phyloP scores from a whole-genome alignment of 2,888 invertebrate species.

The Thymelicus sylvestris region DNA sequence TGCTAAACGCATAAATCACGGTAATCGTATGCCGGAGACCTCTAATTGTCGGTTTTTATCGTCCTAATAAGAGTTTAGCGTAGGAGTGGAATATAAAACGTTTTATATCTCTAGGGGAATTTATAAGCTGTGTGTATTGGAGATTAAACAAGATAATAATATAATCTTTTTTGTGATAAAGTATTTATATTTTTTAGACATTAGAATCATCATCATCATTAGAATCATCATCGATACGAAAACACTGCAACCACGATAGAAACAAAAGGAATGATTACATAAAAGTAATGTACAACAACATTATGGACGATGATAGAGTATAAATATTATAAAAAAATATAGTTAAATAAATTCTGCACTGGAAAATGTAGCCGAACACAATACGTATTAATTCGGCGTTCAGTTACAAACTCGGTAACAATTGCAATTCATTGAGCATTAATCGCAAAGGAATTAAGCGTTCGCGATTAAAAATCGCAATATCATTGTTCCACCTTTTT shows the following conservation, averaged over 20 bases:
- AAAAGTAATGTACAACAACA: too few relatives aligned
- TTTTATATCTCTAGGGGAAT: conserved; percentile 1
- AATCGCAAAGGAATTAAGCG: conserved; percentile 33
- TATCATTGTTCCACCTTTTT: conserved; percentile 35
- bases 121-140: not conserved
- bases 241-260: too few relatives aligned
- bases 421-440: conserved; percentile 31
- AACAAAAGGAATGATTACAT: too few relatives aligned
- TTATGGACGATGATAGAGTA: too few relatives aligned
- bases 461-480: conserved; percentile 30
- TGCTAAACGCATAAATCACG: conserved; percentile 42
- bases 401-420: conserved; percentile 19
- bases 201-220: too few relatives aligned
- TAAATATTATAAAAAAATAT: not conserved
- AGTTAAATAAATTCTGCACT: not conserved
- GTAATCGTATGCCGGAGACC: conserved; percentile 42
- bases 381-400: conserved; percentile 19
- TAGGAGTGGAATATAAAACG: conserved; percentile 12
- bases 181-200: too few relatives aligned
- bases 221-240: too few relatives aligned
- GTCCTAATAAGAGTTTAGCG: conserved; percentile 20
- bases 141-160: not conserved
- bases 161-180: too few relatives aligned
- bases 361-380: conserved; percentile 1
- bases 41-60: conserved; percentile 31